Evolutionary conservation across 1,140 invertebrate genomes (phyloP), one percentile per base, ranked within the genome.

Genomic region (Calliopsis andreniformis): DNA sequence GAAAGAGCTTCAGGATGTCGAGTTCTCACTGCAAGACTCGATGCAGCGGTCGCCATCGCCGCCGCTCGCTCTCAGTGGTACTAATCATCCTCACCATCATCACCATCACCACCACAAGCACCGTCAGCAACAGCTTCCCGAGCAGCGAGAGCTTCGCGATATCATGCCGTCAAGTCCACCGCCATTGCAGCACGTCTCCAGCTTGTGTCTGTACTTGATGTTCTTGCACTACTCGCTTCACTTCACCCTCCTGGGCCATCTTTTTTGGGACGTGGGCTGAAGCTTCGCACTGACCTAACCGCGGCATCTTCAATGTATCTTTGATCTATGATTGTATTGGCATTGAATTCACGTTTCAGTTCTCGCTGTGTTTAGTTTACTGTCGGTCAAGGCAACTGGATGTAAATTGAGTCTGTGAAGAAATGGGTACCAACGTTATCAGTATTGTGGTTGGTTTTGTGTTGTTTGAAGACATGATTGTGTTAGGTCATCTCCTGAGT

Each of bases 1-100:
- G 30, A 97, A 98, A 89, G 98, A 99, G 91, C 93, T 99, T 51
- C 96, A 98, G 77, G 97, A 98, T 91, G 96, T 98, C 81, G 97
- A 98, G 89, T 95, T 95, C 76, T 91, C 92, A 20, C 94, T 96
- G 93, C 94, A 95, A 53, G 94, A 95, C 76, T 95, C 94, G 0
- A 93, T 94, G 89, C 93, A 93, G 87, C 93, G 92, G 75, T 93
- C 94, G 80, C 93, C 94, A 76, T 92, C 94, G 63, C 91, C 92
- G 78, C 92, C 91, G 14, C 75, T 92, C 12, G 84, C 89, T 42
- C 80, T 92, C 25, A 91, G 90, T 79, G 89, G 90, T 91, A 92
- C 87, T 85, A 79, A 85, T 61, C 63, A 85, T 83, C 77, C 80
- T 43, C 77, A 85, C 67, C 66, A 76, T 59, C 72, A 76, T 53